phyloP scores from a whole-genome alignment of 1,140 invertebrate genomes.

The Ceratosolen solmsi region DNA sequence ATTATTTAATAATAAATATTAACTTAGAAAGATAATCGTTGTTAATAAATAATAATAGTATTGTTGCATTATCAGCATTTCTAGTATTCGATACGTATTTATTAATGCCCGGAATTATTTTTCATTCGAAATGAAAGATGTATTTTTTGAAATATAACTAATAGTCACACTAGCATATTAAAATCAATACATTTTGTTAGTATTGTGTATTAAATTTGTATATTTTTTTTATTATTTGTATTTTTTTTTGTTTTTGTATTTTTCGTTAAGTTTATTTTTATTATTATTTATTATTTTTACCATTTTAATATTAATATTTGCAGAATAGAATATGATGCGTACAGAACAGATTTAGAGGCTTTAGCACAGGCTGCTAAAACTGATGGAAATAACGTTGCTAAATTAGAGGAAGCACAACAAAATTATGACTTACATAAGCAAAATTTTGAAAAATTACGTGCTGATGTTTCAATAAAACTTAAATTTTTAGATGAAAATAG shows the following conservation, averaged over 20 bases:
- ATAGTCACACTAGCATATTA: neutral
- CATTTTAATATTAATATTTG: slow-evolving; percentile 52
- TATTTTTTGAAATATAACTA: neutral
- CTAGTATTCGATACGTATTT: too few relatives aligned
- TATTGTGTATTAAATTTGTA: too few relatives aligned
- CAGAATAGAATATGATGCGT: slow-evolving; percentile 97
- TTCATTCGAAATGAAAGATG: too few relatives aligned
- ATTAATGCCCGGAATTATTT: too few relatives aligned
- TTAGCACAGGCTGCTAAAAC: slow-evolving; percentile 79
- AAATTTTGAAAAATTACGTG: slow-evolving; percentile 91
- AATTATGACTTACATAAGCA: slow-evolving; percentile 89
- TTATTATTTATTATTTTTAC: too few relatives aligned
- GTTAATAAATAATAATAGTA: too few relatives aligned
- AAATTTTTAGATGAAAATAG: slow-evolving; percentile 97
- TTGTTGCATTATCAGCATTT: too few relatives aligned
- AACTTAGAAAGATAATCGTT: neutral
- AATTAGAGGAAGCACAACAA: slow-evolving; percentile 85
- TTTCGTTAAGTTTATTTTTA: too few relatives aligned
- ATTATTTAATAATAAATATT: slow-evolving; percentile 35
- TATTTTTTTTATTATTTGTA: too few relatives aligned
- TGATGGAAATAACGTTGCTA: slow-evolving; percentile 75
- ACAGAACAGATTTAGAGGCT: slow-evolving; percentile 92
- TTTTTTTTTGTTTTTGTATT: too few relatives aligned
- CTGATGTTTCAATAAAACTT: slow-evolving; percentile 95
- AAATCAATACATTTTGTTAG: neutral